These are phyloP conservation scores for Drosophila kohkoa DNA, from an alignment of 1,140 invertebrate genomes.

Conservation along the genomic window DNA sequence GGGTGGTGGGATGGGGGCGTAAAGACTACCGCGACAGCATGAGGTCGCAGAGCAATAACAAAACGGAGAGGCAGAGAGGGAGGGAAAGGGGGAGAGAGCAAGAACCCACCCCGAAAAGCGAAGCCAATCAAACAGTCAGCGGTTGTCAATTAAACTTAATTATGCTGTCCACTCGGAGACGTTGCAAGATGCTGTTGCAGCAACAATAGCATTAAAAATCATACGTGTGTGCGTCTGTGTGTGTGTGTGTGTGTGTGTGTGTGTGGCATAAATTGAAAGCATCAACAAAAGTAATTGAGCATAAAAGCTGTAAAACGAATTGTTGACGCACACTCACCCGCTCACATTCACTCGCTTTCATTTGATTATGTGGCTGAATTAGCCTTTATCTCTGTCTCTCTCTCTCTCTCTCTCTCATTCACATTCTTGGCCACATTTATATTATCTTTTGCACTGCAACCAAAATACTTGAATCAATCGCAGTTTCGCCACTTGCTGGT, in stretches of 20 bases:
- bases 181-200: constrained; percentile 37
- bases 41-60: constrained; percentile 8
- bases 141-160: constrained; percentile 66
- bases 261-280: constrained; percentile 40
- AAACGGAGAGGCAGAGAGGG: not conserved
- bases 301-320: constrained; percentile 41
- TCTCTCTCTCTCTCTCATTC: too few relatives aligned
- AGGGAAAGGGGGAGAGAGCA: too few relatives aligned
- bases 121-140: constrained; percentile 64
- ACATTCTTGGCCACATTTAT: too few relatives aligned
- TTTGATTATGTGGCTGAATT: not conserved
- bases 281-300: constrained; percentile 50
- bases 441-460: too few relatives aligned
- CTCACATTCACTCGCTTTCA: not conserved
- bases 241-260: constrained; percentile 14
- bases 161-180: constrained; percentile 51
- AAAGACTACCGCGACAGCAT: not conserved
- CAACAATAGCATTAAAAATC: constrained; percentile 40
- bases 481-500: not conserved
- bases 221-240: constrained; percentile 11
- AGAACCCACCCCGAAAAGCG: constrained; percentile 11
- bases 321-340: not conserved
- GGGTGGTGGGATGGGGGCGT: too few relatives aligned
- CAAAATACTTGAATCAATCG: too few relatives aligned
- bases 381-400: not conserved